Percentiles rank a stretch among this genome's conserved stretches.
Conservation (phyloP, 2,113 vertebrate genomes). For the Oryctolagus cuniculus region DNA sequence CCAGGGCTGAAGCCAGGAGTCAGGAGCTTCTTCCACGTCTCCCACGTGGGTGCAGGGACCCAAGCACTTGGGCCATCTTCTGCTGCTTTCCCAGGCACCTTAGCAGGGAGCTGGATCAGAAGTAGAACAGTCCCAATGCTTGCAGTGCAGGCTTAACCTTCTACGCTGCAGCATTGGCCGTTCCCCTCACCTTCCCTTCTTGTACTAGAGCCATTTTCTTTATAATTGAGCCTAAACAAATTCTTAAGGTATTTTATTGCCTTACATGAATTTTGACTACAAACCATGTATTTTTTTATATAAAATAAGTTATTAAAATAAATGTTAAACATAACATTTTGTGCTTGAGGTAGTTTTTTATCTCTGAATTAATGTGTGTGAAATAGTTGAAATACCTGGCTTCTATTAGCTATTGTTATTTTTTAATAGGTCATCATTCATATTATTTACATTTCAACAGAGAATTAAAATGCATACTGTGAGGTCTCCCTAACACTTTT, state of each 20-base stretch:
- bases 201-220: background rate
- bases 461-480: background rate
- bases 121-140: too few relatives aligned
- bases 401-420: background rate
- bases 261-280: background rate
- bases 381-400: background rate
- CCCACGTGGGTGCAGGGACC: too few relatives aligned
- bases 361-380: background rate
- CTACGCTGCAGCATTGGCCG: too few relatives aligned
- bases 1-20: too few relatives aligned
- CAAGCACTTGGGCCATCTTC: too few relatives aligned
- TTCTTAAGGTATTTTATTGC: background rate
- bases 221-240: fast-evolving
- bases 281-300: background rate
- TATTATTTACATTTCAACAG: background rate
- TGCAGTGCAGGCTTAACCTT: too few relatives aligned
- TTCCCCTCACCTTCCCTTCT: too few relatives aligned
- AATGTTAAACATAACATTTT: background rate
- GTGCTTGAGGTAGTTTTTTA: background rate
- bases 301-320: background rate
- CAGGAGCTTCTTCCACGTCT: too few relatives aligned
- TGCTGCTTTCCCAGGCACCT: too few relatives aligned
- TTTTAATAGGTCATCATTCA: background rate
- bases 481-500: background rate
- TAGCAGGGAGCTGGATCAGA: too few relatives aligned